Base-by-base conservation (phyloP, 2,888 invertebrate species). In the Lottia scabra region DNA sequence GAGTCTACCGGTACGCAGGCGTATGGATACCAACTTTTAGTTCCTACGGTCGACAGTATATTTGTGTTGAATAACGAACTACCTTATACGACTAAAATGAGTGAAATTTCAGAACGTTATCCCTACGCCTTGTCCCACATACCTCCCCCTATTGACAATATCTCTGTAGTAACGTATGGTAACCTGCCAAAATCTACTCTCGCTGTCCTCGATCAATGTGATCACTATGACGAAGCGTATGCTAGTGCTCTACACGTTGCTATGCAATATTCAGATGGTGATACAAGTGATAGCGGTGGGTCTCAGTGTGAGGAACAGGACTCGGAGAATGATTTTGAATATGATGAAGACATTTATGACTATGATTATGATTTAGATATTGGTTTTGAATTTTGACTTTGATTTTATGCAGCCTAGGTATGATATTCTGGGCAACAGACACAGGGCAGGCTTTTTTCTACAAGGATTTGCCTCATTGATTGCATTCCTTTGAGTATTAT, bases 331-430 rank as follows among this genome's bases (percentile, higher is more conserved):
- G 76, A 71, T 12, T 87, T 83, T 78, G 87, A 87, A 72, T 86
- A 88, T 80, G 87, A 87, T 81, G 87, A 87, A 63, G 87, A 87
- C 65, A 86, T 87, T 64, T 87, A 87, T 79, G 87, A 86, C 65
- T 87, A 86, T 80, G 85, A 87, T 70, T 84, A 82, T 70, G 83
- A 83, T 65, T 67, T 83, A 19, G 79, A 81, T 69, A 82, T 79
- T 43, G 81, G 80, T 63, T 82, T 82, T 73, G 81, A 84, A 70
- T 83, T 86, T 71, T 85, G 74, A 79, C 63, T 71, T 30, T 70
- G 45, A 70, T 10, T 45, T 30, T 30, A 30, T 30, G 30, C 30
- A 30, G 30, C 30, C 5, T 30, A 4, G 5, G 5, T 8, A 38
- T 8, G 30, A 38, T 38, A 10, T 10, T 38, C 38, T 38, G 5